These are phyloP conservation scores for Formica exsecta DNA, from an alignment of 1,140 invertebrate genomes.

Conservation along the genomic window DNA sequence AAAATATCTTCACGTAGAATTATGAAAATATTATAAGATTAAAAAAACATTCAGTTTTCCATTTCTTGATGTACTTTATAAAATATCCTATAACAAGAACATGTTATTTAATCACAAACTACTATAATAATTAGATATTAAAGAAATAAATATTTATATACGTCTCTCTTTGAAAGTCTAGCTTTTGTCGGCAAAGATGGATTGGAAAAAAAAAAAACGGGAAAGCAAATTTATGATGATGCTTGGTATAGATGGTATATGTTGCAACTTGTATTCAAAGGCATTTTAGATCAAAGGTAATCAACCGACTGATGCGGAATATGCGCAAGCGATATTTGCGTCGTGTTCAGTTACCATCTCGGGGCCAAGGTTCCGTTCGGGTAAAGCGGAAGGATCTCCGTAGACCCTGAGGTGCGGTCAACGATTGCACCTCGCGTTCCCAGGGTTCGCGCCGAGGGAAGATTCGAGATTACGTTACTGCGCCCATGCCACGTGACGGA, in stretches of 20 bases:
- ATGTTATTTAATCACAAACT: no score
- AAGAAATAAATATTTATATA: no score
- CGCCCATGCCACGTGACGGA: slow-evolving; percentile 41
- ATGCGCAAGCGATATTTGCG: slow-evolving; percentile 23
- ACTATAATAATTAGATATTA: no score
- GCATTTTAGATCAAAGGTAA: not conserved
- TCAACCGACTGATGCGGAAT: not conserved
- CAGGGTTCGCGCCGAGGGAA: not conserved
- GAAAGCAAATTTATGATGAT: not conserved
- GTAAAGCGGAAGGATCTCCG: slow-evolving; percentile 47
- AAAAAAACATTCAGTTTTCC: no score
- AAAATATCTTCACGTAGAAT: no score
- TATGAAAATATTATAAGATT: no score
- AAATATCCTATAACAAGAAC: no score
- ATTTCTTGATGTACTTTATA: no score
- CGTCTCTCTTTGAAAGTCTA: no score
- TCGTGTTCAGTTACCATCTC: slow-evolving; percentile 35
- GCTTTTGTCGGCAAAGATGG: no score
- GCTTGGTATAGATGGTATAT: not conserved
- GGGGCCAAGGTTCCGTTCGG: slow-evolving; percentile 45
- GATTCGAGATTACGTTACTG: slow-evolving; percentile 57
- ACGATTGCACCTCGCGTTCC: slow-evolving; percentile 32
- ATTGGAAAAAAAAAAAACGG: no score
- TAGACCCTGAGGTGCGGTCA: not conserved
- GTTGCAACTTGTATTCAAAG: not conserved